Evolutionary conservation across 2,797 vertebrate species (phyloP).

Genomic region (Poeciliopsis presidionis): DNA sequence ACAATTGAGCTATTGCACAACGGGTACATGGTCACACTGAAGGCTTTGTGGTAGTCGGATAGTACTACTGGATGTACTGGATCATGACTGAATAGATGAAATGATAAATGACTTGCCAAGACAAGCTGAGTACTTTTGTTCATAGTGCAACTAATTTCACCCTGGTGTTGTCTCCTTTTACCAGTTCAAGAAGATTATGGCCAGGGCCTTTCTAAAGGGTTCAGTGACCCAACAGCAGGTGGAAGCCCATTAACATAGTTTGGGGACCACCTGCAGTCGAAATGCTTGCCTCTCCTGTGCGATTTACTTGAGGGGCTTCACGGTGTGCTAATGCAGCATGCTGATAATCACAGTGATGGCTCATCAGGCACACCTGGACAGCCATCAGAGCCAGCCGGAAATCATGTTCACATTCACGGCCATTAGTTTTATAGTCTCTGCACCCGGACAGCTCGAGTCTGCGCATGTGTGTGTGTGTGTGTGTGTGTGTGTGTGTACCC

Average conservation of each 20-base stretch:
- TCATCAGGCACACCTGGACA: constrained; percentile 82
- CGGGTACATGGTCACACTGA: not conserved
- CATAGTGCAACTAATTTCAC: constrained; percentile 61
- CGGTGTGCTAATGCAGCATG: constrained; percentile 74
- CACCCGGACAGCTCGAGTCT: constrained; percentile 46
- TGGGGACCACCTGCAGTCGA: constrained; percentile 76
- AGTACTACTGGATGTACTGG: not conserved
- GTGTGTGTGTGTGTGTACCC: constrained; percentile 4
- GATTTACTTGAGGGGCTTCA: constrained; percentile 76
- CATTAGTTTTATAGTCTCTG: constrained; percentile 75
- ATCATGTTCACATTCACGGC: constrained; percentile 76
- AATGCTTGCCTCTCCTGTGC: constrained; percentile 64
- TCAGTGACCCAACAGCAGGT: constrained; percentile 77
- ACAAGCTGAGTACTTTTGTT: constrained; percentile 52
- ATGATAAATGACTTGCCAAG: constrained; percentile 63
- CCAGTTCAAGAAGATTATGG: constrained; percentile 43
- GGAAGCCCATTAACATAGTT: constrained; percentile 75
- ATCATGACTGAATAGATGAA: constrained; percentile 30
- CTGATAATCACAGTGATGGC: constrained; percentile 80
- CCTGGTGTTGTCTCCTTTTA: constrained; percentile 30
- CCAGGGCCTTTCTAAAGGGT: constrained; percentile 62
- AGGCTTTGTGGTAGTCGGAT: not conserved
- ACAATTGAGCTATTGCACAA: not conserved
- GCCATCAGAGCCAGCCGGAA: constrained; percentile 63
- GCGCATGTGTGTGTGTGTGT: not conserved